A percentile compares a stretch with the other conserved stretches of the same genome.
These are phyloP conservation scores for Daboia siamensis DNA, from an alignment of 2,113 vertebrate genomes.

Conservation along the genomic window DNA sequence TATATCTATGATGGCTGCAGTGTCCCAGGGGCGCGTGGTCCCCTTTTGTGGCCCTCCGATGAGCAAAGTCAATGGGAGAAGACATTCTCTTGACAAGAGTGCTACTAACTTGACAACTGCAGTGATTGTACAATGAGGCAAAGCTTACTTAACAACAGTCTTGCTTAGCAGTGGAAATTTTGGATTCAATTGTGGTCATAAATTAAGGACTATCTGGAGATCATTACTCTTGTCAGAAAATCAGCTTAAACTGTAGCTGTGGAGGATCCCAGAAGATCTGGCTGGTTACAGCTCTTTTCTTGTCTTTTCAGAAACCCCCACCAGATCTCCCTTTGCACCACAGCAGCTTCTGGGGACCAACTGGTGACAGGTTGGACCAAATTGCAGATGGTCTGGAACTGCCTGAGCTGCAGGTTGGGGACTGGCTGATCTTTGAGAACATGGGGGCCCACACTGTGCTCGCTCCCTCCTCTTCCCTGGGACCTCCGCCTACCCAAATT, in stretches of 20 bases:
- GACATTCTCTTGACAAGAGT: background rate
- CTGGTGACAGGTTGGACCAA: slow-evolving; percentile 9
- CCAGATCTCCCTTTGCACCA: slow-evolving; percentile 48
- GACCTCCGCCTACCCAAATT: slow-evolving; percentile 28
- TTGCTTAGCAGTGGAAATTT: background rate
- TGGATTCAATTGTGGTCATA: background rate
- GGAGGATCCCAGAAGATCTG: background rate
- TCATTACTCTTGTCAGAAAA: background rate
- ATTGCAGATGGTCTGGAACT: slow-evolving; percentile 65
- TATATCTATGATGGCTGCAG: too few species aligned
- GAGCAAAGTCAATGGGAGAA: background rate
- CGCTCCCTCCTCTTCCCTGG: background rate
- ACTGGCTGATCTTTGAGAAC: slow-evolving; percentile 76
- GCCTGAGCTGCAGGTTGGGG: slow-evolving; percentile 67
- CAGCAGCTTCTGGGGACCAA: slow-evolving; percentile 70
- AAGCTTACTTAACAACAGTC: background rate
- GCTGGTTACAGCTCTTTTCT: accelerated
- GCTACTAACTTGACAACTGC: too few species aligned
- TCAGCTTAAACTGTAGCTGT: background rate
- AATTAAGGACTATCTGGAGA: background rate
- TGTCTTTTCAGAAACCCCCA: slow-evolving; percentile 57
- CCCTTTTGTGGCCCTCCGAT: too few species aligned
- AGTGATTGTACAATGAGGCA: too few species aligned
- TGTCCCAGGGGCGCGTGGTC: too few species aligned
- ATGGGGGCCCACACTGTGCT: slow-evolving; percentile 72